These are phyloP conservation scores for Drosophila subsilvestris DNA, from an alignment of 2,888 invertebrate species.

Conservation along the genomic window DNA sequence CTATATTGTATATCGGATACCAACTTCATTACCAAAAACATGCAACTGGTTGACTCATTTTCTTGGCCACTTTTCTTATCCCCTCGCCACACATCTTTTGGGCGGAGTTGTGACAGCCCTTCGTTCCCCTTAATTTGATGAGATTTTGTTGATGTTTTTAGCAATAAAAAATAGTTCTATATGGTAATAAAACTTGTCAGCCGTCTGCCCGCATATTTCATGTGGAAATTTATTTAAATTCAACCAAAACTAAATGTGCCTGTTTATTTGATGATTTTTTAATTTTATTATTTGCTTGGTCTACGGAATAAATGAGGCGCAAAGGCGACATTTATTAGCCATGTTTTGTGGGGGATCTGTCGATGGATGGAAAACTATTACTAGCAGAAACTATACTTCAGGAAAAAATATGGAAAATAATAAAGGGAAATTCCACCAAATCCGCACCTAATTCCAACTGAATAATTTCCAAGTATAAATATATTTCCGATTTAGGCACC, in stretches of 20 bases:
- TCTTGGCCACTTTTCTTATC: slow-evolving; percentile 33
- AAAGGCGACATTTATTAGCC: background rate
- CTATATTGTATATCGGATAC: background rate
- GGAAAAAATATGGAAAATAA: no score
- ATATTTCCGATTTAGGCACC: background rate
- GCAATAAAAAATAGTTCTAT: slow-evolving; percentile 74
- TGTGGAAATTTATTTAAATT: slow-evolving; percentile 40
- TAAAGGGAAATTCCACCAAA: background rate
- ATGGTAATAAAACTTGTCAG: slow-evolving; percentile 67
- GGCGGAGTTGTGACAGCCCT: slow-evolving; percentile 11
- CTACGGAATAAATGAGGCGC: slow-evolving; percentile 28
- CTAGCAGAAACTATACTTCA: no score
- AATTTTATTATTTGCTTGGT: slow-evolving; percentile 58
- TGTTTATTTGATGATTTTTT: slow-evolving; percentile 61
- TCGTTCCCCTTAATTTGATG: slow-evolving; percentile 41
- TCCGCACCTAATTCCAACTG: no score
- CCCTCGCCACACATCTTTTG: slow-evolving; percentile 35
- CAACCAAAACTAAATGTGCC: slow-evolving; percentile 27
- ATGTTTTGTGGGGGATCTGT: slow-evolving; percentile 9
- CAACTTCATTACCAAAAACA: slow-evolving; percentile 39
- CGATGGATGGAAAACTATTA: slow-evolving; percentile 6
- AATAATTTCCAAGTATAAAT: background rate
- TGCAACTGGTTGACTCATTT: slow-evolving; percentile 75
- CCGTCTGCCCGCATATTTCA: slow-evolving; percentile 12
- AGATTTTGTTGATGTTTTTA: slow-evolving; percentile 45